A percentile compares a stretch with the other conserved stretches of the same genome.
These are phyloP conservation scores for Cyrtonyx montezumae DNA, from an alignment of 2,113 vertebrate genomes.

Conservation along the genomic window DNA sequence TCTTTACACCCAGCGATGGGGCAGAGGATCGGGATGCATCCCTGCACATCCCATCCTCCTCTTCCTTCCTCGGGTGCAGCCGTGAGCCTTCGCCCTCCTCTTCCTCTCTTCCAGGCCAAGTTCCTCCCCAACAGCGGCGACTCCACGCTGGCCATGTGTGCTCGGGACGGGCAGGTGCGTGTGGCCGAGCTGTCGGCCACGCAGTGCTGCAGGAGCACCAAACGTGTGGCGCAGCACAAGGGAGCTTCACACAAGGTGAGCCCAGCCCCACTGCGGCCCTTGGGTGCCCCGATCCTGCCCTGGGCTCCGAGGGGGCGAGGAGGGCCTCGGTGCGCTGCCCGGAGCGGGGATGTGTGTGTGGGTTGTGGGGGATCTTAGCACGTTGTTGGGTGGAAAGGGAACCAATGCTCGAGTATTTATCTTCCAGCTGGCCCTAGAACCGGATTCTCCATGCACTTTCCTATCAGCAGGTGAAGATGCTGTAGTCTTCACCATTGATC, in stretches of 20 bases:
- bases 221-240: conserved; percentile 94
- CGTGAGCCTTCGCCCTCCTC: neutral
- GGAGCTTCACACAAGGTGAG: conserved; percentile 94
- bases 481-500: conserved; percentile 93
- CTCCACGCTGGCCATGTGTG: conserved; percentile 95
- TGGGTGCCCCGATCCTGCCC: too few species aligned
- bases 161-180: conserved; percentile 93
- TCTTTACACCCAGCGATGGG: too few species aligned
- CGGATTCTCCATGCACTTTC: conserved; percentile 95
- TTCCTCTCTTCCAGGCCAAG: conserved; percentile 83
- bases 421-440: conserved; percentile 92
- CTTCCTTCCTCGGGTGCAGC: accelerated
- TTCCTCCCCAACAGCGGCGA: conserved; percentile 97
- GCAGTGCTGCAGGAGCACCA: conserved; percentile 95
- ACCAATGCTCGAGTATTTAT: neutral
- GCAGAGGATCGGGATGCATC: too few species aligned
- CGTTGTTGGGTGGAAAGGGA: neutral
- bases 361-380: neutral
- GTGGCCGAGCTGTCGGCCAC: conserved; percentile 95
- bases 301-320: neutral
- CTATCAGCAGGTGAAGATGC: conserved; percentile 97
- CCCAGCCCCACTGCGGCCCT: too few species aligned
- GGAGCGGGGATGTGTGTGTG: accelerated
- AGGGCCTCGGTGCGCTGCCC: neutral
- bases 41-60: accelerated